Conservation (phyloP, 2,888 invertebrate species). For the Synergus gifuensis region DNA sequence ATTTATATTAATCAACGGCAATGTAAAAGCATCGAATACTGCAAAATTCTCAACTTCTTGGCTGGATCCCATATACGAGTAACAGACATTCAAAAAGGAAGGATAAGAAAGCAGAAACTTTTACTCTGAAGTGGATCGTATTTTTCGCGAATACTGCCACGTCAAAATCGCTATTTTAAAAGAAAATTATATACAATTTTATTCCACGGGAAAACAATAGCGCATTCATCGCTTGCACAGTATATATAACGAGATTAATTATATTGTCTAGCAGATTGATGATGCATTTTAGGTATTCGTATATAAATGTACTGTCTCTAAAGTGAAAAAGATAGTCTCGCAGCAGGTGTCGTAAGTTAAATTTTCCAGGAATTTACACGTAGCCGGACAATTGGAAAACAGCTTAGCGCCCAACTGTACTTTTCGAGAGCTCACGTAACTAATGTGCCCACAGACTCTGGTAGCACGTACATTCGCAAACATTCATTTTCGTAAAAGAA, state of each 20-base stretch:
- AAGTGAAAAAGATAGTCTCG: slow-evolving; percentile 11
- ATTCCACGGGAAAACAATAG: not conserved
- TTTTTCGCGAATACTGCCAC: not conserved
- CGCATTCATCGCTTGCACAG: slow-evolving; percentile 16
- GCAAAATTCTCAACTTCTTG: too few relatives aligned
- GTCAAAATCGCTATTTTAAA: not conserved
- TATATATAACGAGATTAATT: slow-evolving; percentile 27
- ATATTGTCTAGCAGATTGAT: not conserved
- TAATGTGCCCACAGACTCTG: slow-evolving; percentile 12
- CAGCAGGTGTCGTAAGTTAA: slow-evolving; percentile 32
- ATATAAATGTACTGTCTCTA: not conserved
- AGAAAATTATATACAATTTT: not conserved
- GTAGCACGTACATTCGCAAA: not conserved
- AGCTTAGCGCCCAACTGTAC: slow-evolving; percentile 33
- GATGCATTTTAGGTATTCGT: not conserved
- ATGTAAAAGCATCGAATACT: too few relatives aligned
- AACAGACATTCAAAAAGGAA: too few relatives aligned
- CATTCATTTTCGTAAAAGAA: slow-evolving; percentile 7
- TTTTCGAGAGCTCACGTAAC: slow-evolving; percentile 29
- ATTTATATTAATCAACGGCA: too few relatives aligned
- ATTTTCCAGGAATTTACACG: slow-evolving; percentile 46
- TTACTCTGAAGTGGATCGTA: not conserved
- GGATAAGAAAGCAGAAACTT: too few relatives aligned
- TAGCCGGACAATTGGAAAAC: slow-evolving; percentile 44
- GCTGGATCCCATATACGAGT: too few relatives aligned